phyloP scores from a whole-genome alignment of 1,140 invertebrate species.

The Wasmannia auropunctata region DNA sequence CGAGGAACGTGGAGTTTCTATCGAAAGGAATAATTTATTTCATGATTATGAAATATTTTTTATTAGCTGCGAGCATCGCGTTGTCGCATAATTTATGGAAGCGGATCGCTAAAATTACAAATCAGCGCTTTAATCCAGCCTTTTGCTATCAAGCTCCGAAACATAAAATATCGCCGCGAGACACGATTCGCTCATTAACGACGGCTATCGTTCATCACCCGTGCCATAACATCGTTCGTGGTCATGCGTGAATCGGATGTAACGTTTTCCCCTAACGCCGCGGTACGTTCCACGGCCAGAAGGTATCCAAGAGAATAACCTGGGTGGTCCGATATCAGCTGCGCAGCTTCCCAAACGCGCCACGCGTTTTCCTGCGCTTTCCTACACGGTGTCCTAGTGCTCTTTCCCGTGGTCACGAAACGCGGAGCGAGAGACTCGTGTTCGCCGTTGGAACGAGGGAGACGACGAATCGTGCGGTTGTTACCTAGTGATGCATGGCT shows the following conservation, averaged over 20 bases:
- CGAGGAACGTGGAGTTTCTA: neutral
- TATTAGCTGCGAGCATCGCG: neutral
- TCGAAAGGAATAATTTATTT: neutral
- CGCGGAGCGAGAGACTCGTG: conserved; percentile 21
- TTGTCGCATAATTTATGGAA: neutral
- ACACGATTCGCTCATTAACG: conserved; percentile 55
- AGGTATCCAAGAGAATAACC: conserved; percentile 73
- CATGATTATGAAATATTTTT: neutral
- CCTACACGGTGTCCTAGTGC: conserved; percentile 63
- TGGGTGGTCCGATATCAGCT: conserved; percentile 85
- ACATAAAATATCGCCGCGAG: conserved; percentile 34
- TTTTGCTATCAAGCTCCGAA: neutral
- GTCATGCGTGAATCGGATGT: conserved; percentile 58
- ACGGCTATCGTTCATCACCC: conserved; percentile 21
- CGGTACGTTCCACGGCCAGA: conserved; percentile 35
- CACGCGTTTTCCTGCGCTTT: conserved; percentile 70
- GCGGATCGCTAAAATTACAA: neutral
- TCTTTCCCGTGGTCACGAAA: conserved; percentile 64
- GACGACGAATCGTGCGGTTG: conserved; percentile 78
- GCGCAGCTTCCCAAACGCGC: conserved; percentile 80
- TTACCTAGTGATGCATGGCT: conserved; percentile 85
- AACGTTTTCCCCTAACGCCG: conserved; percentile 67
- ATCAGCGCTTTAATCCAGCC: neutral
- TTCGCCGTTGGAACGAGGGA: conserved; percentile 49
- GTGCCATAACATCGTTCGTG: conserved; percentile 40